Evolutionary conservation across 2,797 vertebrate genomes (phyloP), one percentile per base, ranked within the genome.

Genomic region (Cetoscarus ocellatus): DNA sequence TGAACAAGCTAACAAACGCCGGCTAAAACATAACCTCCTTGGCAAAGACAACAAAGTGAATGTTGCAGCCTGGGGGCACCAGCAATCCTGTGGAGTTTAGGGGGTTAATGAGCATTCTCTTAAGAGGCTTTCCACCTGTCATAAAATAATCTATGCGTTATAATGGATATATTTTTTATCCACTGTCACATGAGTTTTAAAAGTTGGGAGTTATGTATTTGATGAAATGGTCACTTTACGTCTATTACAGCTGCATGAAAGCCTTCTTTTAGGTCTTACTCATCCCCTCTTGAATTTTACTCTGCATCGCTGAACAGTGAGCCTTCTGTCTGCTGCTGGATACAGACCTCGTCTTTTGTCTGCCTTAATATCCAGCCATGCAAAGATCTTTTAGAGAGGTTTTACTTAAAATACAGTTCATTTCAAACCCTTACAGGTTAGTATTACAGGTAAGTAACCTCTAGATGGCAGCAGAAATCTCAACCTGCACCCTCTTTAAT

Each of bases 391-490:
- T 27, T 27, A 27, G 4, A 27, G 27, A 27, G 27, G 27, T 27
- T 27, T 27, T 27, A 27, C 2, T 27, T 27, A 2, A 65, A 69
- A 36, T 8, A 3, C 2, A 47, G 52, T 38, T 42, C 1, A 47
- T 53, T 47, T 18, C 40, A 19, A 57, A 13, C 14, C 43, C n/a
- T 15, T 43, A 52, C 1, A 3, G 52, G 34, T 19, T 45, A 50
- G 14, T 27, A 27, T 27, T 27, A 27, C 27, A 27, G 27, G 0
- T 39, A 2, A 40, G 4, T 1, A 7, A 34, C 79, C 85, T 73
- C 70, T 85, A 87, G 89, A 69, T 78, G 86, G 88, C 82, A 81
- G 85, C 78, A 88, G 10, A 80, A 70, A 62, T 18, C 68, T 44
- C 6, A 7, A 58, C 27, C 18, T 35, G 0, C 7, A 6, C 12